Base-by-base conservation (phyloP, 2,797 vertebrate genomes). In the Acipenser transmontanus region DNA sequence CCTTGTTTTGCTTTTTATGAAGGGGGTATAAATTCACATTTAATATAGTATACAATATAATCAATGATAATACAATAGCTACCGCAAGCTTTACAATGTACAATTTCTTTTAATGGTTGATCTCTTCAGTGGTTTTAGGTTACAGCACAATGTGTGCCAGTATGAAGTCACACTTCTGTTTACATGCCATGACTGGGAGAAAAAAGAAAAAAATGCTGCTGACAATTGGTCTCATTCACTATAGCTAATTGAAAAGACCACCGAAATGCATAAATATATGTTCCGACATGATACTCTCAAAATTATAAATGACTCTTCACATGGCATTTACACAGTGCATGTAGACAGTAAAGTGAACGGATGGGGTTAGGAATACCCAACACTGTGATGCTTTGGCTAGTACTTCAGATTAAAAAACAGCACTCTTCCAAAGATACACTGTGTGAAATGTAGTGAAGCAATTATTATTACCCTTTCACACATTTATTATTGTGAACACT, bases 91-190 rank as follows among this genome's bases (percentile, higher is more conserved):
- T 96, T 95, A 96, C 91, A 97, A 99, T 98, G 91, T 98, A 99
- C 95, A 97, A 91, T 91, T 93, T 94, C 90, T 94, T 93, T 92
- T 88, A 93, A 96, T 81, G 84, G 86, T 84, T 90, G 87, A 96
- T 93, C 91, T 91, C 89, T 93, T 98, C 95, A 97, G 95, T 98
- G 95, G 95, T 96, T 94, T 91, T 93, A 93, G 87, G 87, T 92
- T 87, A 90, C 88, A 89, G 87, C 89, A 89, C 89, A 89, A 92
- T 91, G 94, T 84, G 82, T 93, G 93, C 93, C 95, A 88, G 88
- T 88, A 90, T 88, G 91, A 97, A 93, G 91, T 89, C 76, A 78
- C 88, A 87, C 84, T 81, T 81, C 84, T 89, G 88, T 87, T 91
- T 89, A 91, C 93, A 96, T 88, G 91, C 34, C 2, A 93, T 89